Evolutionary conservation across 1,140 invertebrate genomes (phyloP).

Genomic region (Drosophila mauritiana): DNA sequence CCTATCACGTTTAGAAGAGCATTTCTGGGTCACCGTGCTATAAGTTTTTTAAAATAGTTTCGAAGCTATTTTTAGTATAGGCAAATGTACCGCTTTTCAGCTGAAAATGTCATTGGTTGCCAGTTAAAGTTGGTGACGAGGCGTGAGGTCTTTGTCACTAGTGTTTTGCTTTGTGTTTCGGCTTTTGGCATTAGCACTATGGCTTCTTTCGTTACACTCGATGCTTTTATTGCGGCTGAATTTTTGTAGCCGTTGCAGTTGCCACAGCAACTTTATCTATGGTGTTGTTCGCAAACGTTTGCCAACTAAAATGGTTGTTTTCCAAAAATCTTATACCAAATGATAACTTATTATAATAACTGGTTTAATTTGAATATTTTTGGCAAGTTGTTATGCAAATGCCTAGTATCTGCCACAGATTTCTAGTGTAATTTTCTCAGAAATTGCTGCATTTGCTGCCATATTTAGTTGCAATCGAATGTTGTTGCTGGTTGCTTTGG

Average conservation of each 20-base stretch:
- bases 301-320: neutral
- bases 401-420: neutral
- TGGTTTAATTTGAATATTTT: neutral
- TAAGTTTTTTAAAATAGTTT: too few relatives aligned
- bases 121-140: neutral
- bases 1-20: neutral
- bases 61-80: too few relatives aligned
- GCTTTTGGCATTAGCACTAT: slow-evolving; percentile 7
- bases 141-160: neutral
- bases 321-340: neutral
- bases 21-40: neutral
- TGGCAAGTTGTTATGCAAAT: too few relatives aligned
- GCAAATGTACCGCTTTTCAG: too few relatives aligned
- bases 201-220: slow-evolving; percentile 22
- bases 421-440: neutral
- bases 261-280: slow-evolving; percentile 13
- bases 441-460: neutral
- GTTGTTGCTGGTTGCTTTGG: slow-evolving; percentile 50
- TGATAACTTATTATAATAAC: neutral
- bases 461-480: slow-evolving; percentile 8
- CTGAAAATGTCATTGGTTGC: neutral
- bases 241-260: slow-evolving; percentile 12
- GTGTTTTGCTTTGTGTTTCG: neutral
- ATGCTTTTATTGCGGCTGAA: slow-evolving; percentile 2
- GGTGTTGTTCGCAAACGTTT: neutral